Evolutionary conservation across 2,888 invertebrate species (phyloP).

Genomic region (Syritta pipiens): DNA sequence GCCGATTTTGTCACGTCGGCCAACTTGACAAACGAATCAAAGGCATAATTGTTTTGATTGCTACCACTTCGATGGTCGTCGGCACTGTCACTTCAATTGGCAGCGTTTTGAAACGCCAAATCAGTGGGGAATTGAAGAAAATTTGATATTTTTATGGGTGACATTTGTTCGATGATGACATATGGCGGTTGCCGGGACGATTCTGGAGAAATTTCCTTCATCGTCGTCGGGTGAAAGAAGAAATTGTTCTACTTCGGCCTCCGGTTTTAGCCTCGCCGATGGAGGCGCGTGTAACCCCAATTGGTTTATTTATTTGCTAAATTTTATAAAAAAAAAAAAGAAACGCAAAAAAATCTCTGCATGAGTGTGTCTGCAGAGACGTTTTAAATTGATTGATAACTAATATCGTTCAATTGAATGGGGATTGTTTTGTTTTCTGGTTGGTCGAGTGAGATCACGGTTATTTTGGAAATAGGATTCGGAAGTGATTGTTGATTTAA

Average conservation of each 20-base stretch:
- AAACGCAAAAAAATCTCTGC: conserved; percentile 3
- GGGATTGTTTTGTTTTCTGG: conserved; percentile 2
- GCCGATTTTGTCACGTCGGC: not conserved
- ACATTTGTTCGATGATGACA: too few relatives aligned
- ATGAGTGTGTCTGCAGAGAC: not conserved
- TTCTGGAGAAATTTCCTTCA: not conserved
- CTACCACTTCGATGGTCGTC: not conserved
- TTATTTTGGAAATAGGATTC: conserved; percentile 1
- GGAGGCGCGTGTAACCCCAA: conserved; percentile 32
- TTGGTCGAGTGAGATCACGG: conserved; percentile 28
- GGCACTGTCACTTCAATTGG: conserved; percentile 19
- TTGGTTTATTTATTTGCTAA: conserved; percentile 22
- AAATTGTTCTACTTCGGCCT: not conserved
- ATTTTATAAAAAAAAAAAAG: conserved; percentile 4
- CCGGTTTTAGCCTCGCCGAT: not conserved
- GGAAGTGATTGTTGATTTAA: not conserved
- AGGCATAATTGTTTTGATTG: conserved; percentile 33
- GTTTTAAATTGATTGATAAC: conserved; percentile 14
- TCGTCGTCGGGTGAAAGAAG: not conserved
- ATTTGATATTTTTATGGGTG: conserved; percentile 13
- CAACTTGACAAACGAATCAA: conserved; percentile 19
- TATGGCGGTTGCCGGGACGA: too few relatives aligned
- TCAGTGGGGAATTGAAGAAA: conserved; percentile 1
- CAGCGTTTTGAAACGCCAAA: conserved; percentile 11
- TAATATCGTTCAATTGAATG: conserved; percentile 9